Evolutionary conservation across 2,888 invertebrate species (phyloP).

Genomic region (Eudasyphora cyanicolor): DNA sequence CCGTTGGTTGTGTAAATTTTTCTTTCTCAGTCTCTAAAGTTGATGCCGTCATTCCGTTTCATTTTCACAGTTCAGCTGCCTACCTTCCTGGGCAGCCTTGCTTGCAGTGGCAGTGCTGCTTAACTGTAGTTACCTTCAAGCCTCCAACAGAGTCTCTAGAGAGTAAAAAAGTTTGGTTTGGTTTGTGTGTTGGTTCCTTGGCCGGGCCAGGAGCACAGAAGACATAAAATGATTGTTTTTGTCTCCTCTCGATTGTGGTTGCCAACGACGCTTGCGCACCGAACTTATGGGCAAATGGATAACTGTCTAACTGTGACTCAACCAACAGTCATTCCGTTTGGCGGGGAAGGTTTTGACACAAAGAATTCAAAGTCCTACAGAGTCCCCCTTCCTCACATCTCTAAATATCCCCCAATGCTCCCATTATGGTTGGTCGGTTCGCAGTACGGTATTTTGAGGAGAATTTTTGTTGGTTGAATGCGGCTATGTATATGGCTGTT

Average conservation of each 20-base stretch:
- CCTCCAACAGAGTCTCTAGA: constrained; percentile 29
- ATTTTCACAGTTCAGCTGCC: constrained; percentile 40
- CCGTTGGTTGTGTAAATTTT: constrained; percentile 43
- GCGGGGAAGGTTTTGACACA: too few species aligned
- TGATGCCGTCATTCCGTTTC: constrained; percentile 36
- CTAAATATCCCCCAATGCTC: too few species aligned
- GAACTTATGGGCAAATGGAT: background rate
- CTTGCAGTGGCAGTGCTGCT: background rate
- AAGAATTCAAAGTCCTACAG: background rate
- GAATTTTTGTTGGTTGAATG: background rate
- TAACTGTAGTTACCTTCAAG: constrained; percentile 58
- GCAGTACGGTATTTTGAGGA: background rate
- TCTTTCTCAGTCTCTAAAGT: background rate
- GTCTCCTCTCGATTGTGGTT: constrained; percentile 5
- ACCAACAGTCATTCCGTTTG: background rate
- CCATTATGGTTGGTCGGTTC: background rate
- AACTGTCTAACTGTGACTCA: constrained; percentile 14
- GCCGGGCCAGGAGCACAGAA: too few species aligned
- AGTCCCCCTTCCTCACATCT: background rate
- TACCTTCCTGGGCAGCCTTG: background rate
- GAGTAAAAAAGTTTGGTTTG: constrained; percentile 33
- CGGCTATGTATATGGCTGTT: background rate
- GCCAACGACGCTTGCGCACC: background rate
- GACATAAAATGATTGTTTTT: constrained; percentile 24
- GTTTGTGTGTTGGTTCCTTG: constrained; percentile 40